A percentile compares a stretch with the other conserved stretches of the same genome.
Evolutionary conservation across 2,797 vertebrate genomes (phyloP).

Genomic region (Bucorvus abyssinicus): DNA sequence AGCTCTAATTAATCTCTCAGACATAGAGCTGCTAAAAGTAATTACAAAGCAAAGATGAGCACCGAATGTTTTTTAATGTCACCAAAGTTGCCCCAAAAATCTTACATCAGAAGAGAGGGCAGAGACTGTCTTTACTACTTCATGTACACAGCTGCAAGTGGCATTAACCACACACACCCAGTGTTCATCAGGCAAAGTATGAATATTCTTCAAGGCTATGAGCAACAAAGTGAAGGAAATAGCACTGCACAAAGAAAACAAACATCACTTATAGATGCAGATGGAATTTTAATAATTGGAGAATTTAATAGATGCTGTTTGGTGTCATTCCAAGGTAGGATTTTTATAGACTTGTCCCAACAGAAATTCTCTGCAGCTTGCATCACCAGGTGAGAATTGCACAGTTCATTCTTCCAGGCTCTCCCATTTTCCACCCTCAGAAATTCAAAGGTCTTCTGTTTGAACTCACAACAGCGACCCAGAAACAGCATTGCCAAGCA

Average conservation of each 20-base stretch:
- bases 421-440: not conserved
- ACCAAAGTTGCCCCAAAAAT: not conserved
- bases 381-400: not conserved
- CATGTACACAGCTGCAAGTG: not conserved
- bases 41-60: not conserved
- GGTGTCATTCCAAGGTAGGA: not conserved
- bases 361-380: not conserved
- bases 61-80: constrained; percentile 4
- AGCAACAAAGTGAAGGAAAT: not conserved
- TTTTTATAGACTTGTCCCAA: not conserved
- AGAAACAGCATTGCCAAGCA: not conserved
- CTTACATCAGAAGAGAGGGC: not conserved
- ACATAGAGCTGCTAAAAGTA: not conserved
- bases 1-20: not conserved
- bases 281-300: not conserved
- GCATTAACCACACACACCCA: not conserved
- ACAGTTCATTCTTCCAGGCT: not conserved
- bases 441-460: constrained; percentile 10
- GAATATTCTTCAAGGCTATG: not conserved
- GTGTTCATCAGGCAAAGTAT: not conserved
- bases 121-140: not conserved
- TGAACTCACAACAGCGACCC: not conserved
- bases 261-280: not conserved
- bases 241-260: not conserved
- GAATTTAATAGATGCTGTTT: not conserved